A percentile compares a stretch with the other conserved stretches of the same genome.
Evolutionary conservation across 2,888 invertebrate species (phyloP).

Genomic region (Andricus curvator): DNA sequence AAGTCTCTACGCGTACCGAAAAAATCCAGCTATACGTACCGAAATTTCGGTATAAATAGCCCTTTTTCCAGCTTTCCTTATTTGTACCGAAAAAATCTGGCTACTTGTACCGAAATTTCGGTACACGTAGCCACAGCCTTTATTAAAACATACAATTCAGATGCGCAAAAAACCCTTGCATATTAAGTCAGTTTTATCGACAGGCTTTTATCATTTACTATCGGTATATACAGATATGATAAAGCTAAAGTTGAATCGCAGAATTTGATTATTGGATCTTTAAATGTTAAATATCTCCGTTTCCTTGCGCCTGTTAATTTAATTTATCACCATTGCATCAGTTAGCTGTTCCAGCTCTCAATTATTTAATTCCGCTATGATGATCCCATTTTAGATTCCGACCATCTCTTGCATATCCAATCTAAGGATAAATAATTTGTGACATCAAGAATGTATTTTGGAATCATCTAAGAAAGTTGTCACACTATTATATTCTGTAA

Average conservation of each 20-base stretch:
- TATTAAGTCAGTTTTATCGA: background rate
- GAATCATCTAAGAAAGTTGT: background rate
- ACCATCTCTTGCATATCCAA: background rate
- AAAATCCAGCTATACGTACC: no score
- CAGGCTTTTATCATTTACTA: background rate
- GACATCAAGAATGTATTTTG: background rate
- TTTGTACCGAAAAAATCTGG: no score
- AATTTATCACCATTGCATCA: background rate
- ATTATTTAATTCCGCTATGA: background rate
- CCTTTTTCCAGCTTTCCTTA: no score
- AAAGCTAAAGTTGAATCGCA: no score
- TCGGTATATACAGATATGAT: background rate
- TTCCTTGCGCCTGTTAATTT: background rate
- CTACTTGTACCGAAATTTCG: no score
- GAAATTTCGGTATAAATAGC: no score
- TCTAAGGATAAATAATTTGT: background rate
- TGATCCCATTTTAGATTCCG: background rate
- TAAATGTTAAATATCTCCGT: background rate
- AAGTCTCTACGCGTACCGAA: no score
- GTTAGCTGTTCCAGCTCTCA: background rate
- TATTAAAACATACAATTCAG: background rate
- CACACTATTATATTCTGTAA: background rate
- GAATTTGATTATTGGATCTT: background rate
- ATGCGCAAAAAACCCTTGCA: background rate
- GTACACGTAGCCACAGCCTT: no score